Evolutionary conservation across 2,888 invertebrate genomes (phyloP), one percentile per base, ranked within the genome.

Genomic region (Furcula furcula): DNA sequence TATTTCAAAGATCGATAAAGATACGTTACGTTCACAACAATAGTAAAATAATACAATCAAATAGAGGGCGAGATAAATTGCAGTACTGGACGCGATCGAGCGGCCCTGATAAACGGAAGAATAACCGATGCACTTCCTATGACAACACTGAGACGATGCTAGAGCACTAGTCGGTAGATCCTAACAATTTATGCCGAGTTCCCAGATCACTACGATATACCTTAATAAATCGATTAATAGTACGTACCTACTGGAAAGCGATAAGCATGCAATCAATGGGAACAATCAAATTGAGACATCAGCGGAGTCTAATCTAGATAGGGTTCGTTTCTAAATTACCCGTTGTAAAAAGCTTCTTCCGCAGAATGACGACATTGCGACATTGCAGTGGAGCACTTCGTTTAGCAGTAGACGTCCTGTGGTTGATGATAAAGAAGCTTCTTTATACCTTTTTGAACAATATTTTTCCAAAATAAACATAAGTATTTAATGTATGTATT

Each of bases 81-180:
- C 73, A 67, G 71, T 70, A 65, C 61, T 54, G 54, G 43, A 45
- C 65, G 79, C 65, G 79, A 83, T 83, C 55, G 62, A 62, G 55
- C 67, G 64, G 65, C 46, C 42, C 45, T 68, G 82, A 83, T 83
- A 83, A 78, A 68, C 68, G 67, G 76, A 83, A 86, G 85, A 85
- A 87, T 86, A 84, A 84, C 79, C 75, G 82, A 84, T 82, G 82
- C 80, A 81, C 81, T 81, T 80, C 81, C 83, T 83, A 78, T 79
- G 82, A 83, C 85, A 86, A 82, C 78, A 7, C 10, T 3, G 26
- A 65, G 69, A 68, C 57, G 52, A 48, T 51, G 62, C 57, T 45
- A 49, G 54, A 56, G 46, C 37, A 36, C 32, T 48, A n/a, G 43
- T 19, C 42, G 50, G 54, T 51, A 51, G 58, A 56, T 56, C 63